Base-by-base conservation (phyloP, 53 echinoderm and acorn worm genomes). In the Echinometra lucunter region DNA sequence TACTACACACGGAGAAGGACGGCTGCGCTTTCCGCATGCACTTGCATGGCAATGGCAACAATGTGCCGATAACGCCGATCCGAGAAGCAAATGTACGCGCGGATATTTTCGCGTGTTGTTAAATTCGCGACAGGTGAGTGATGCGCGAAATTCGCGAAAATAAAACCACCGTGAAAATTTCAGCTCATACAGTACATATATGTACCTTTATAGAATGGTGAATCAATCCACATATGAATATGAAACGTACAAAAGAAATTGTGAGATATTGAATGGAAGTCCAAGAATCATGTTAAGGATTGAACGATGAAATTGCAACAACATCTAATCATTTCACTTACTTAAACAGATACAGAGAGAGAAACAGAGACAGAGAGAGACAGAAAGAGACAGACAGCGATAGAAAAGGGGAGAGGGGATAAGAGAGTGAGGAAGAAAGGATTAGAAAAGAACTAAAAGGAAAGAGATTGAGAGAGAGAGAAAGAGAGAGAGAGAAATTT, bases 221-320 rank as follows among this genome's bases (percentile, higher is more conserved):
- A 70, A 78, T 40, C 42, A 78, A 78, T 40, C 0, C 8, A 78
- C 78, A 42, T 21, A 19, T 34, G 35, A 12, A 72, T 15, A 42
- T 78, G 42, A 19, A 78, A 78, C 42, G 21, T 78, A 42, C 78
- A 16, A 12, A 78, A 63, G 16, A 42, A 72, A 32, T 32, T 40
- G 78, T 23, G 42, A 38, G 21, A 78, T 78, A 78, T 69, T 42
- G 38, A 78, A 78, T 78, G 78, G 78, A 78, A 78, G 78, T 78
- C 78, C 78, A 42, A 78, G 38, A 38, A 78, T 40, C 38, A 42
- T 63, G 28, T 40, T 17, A 19, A 42, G 40, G 28, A 78, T 40
- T 42, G 42, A 42, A 78, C 35, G 42, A 78, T 15, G 42, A 38
- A 78, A 78, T 53, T 35, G 37, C 1, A 74, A 74, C 35, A 74